A percentile compares a stretch with the other conserved stretches of the same genome.
Evolutionary conservation across 2,113 vertebrate species (phyloP).

Genomic region (Triplophysa dalaica): DNA sequence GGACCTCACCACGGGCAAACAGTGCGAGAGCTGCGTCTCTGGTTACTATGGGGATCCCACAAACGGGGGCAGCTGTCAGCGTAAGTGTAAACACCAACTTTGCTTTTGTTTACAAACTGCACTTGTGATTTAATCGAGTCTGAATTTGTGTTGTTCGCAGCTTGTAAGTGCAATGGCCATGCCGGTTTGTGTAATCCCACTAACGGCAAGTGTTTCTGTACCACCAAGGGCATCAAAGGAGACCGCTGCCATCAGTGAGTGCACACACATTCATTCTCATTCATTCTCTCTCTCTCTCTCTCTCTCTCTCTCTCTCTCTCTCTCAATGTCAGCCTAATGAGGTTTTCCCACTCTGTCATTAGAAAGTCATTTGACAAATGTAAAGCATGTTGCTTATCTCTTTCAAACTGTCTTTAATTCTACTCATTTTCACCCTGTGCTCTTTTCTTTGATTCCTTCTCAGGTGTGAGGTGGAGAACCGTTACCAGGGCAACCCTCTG

Average conservation of each 20-base stretch:
- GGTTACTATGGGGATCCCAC: slow-evolving; percentile 97
- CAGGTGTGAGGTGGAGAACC: slow-evolving; percentile 96
- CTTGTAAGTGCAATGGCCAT: slow-evolving; percentile 96
- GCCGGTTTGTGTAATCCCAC: slow-evolving; percentile 92
- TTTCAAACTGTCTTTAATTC: slow-evolving; percentile 8
- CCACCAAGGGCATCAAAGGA: slow-evolving; percentile 98
- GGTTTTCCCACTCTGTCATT: slow-evolving; percentile 10
- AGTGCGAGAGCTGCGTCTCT: slow-evolving; percentile 93
- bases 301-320: not conserved
- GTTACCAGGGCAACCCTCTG: slow-evolving; percentile 97
- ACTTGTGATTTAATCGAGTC: not conserved
- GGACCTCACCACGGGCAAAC: slow-evolving; percentile 90
- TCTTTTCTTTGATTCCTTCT: slow-evolving; percentile 46
- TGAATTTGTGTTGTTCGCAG: slow-evolving; percentile 67
- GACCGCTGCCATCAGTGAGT: slow-evolving; percentile 98
- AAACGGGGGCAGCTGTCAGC: slow-evolving; percentile 93
- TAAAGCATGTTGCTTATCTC: not conserved
- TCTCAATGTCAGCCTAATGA: not conserved
- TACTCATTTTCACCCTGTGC: not conserved
- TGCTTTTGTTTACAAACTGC: no score
- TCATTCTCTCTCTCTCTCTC: not conserved
- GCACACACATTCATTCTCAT: not conserved
- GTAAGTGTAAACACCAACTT: slow-evolving; percentile 76
- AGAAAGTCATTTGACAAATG: slow-evolving; percentile 13
- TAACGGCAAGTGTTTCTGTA: slow-evolving; percentile 96